phyloP scores from a whole-genome alignment of 2,113 vertebrate species.

The Crotalus tigris region DNA sequence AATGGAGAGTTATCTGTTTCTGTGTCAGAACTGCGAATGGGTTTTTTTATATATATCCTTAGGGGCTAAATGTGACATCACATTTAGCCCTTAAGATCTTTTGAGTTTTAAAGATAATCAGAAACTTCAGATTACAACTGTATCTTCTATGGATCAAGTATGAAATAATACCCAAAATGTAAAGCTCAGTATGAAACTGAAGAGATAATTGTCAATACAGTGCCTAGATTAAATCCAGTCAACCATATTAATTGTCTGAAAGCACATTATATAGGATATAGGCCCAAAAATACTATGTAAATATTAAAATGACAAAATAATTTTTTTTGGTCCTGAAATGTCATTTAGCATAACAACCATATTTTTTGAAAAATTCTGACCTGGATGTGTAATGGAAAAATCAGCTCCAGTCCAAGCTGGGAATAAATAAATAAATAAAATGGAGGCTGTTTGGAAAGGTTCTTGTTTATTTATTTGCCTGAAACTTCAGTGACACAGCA shows the following conservation, averaged over 20 bases:
- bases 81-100: not conserved
- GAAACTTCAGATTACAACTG: not conserved
- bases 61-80: not conserved
- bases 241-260: not conserved
- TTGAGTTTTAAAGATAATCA: not conserved
- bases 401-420: too few relatives aligned
- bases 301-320: not conserved
- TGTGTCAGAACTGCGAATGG: not conserved
- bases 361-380: not conserved
- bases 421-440: too few relatives aligned
- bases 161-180: not conserved
- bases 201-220: not conserved
- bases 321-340: not conserved
- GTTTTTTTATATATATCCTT: too few relatives aligned
- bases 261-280: not conserved
- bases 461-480: too few relatives aligned
- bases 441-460: too few relatives aligned
- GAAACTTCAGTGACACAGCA: too few relatives aligned
- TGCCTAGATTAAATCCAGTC: not conserved
- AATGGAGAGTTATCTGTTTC: not conserved
- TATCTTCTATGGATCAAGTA: not conserved
- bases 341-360: not conserved
- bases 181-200: not conserved
- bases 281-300: not conserved
- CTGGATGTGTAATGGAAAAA: not conserved